A percentile compares a stretch with the other conserved stretches of the same genome.
These are phyloP conservation scores for Antechinus flavipes DNA, from an alignment of 2,113 vertebrate genomes.

Conservation along the genomic window DNA sequence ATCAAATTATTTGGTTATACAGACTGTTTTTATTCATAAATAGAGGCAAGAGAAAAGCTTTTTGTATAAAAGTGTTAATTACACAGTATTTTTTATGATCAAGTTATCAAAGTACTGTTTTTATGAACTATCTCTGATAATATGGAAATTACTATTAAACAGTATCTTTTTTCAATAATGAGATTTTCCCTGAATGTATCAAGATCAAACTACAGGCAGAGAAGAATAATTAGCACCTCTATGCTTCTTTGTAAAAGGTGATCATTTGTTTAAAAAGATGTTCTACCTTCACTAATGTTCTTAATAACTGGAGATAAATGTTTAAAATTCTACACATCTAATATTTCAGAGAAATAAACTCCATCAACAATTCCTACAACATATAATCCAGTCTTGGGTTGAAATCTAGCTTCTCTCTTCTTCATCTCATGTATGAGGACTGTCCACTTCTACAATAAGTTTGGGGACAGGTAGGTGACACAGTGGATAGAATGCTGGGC, in stretches of 20 bases:
- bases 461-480: background rate
- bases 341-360: background rate
- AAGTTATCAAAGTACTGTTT: background rate
- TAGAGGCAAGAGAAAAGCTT: background rate
- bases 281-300: slow-evolving; percentile 1
- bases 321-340: slow-evolving; percentile 18
- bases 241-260: background rate
- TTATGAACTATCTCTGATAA: no score
- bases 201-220: background rate
- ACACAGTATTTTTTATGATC: background rate
- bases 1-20: background rate
- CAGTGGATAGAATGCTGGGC: background rate
- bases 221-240: background rate
- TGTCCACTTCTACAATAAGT: background rate
- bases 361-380: background rate
- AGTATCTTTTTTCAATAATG: background rate
- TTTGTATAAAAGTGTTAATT: background rate
- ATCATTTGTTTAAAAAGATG: background rate
- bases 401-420: background rate
- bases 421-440: background rate
- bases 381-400: background rate
- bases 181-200: background rate
- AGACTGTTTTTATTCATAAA: background rate
- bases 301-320: slow-evolving; percentile 4
- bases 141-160: no score